A percentile compares a stretch with the other conserved stretches of the same genome.
phyloP scores from a whole-genome alignment of 2,797 vertebrate species.

The Micrastur ruficollis region DNA sequence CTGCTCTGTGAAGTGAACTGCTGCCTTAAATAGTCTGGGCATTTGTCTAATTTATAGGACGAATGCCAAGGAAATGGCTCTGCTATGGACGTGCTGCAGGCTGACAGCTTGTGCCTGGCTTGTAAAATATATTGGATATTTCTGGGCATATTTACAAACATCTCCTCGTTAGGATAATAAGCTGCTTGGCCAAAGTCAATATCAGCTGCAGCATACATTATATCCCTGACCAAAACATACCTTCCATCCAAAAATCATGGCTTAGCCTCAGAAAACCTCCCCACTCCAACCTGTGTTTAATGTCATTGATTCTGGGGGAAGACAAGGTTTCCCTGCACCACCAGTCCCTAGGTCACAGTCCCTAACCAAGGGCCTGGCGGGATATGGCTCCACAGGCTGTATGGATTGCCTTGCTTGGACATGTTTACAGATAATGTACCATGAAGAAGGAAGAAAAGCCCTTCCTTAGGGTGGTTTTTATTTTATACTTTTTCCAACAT shows the following conservation, averaged over 20 bases:
- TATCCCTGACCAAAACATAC: neutral
- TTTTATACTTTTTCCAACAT: neutral
- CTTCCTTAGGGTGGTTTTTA: neutral
- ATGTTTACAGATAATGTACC: neutral
- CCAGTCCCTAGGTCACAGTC: neutral
- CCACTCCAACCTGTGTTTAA: neutral
- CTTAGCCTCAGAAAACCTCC: neutral
- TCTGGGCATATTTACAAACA: slow-evolving; percentile 46
- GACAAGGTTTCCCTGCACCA: neutral
- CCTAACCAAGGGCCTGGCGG: neutral
- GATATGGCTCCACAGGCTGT: neutral
- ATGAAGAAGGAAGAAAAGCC: neutral
- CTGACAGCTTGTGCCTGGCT: neutral
- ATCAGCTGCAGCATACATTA: neutral
- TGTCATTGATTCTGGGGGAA: neutral
- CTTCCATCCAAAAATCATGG: neutral
- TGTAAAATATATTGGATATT: neutral
- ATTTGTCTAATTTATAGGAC: neutral
- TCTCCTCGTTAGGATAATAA: neutral
- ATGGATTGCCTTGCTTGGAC: neutral
- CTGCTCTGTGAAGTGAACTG: neutral
- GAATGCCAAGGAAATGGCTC: neutral
- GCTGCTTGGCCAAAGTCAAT: neutral
- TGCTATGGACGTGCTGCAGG: neutral
- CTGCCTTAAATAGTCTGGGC: neutral